These are phyloP conservation scores for Notospermus geniculatus DNA, from an alignment of 1,140 invertebrate genomes.

Conservation along the genomic window DNA sequence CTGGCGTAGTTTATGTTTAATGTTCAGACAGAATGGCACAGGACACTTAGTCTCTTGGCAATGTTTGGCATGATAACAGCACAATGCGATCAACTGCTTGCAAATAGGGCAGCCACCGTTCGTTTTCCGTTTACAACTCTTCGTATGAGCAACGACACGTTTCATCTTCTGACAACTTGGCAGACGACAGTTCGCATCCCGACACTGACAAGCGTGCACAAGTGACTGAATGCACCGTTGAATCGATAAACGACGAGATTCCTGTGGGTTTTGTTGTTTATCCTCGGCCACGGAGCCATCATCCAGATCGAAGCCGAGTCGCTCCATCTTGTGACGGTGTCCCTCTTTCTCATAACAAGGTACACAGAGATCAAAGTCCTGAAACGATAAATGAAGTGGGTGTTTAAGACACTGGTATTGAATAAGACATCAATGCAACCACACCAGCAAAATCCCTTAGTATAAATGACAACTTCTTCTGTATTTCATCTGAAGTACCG, in stretches of 20 bases:
- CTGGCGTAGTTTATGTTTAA: conserved; percentile 95
- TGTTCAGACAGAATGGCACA: conserved; percentile 97
- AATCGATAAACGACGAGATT: conserved; percentile 89
- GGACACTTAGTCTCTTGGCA: conserved; percentile 90
- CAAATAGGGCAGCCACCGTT: conserved; percentile 97
- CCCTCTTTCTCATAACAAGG: conserved; percentile 91
- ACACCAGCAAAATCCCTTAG: too few species aligned
- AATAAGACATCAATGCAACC: too few species aligned
- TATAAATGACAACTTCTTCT: too few species aligned
- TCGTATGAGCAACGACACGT: conserved; percentile 93
- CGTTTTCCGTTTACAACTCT: conserved; percentile 90
- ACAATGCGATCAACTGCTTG: conserved; percentile 96
- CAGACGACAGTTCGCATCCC: conserved; percentile 95
- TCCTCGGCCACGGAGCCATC: conserved; percentile 85
- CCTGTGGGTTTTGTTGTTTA: conserved; percentile 65
- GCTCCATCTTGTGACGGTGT: conserved; percentile 97
- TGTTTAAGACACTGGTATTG: too few species aligned
- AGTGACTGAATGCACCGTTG: conserved; percentile 96
- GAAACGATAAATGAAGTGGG: conserved; percentile 27
- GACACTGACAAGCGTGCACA: conserved; percentile 93
- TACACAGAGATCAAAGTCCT: conserved; percentile 97
- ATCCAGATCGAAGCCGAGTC: conserved; percentile 90
- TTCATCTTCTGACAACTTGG: conserved; percentile 99
- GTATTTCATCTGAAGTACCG: too few species aligned
- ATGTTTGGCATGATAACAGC: conserved; percentile 98